phyloP scores from a whole-genome alignment of 2,888 invertebrate genomes.

The Meandrusa payeni region DNA sequence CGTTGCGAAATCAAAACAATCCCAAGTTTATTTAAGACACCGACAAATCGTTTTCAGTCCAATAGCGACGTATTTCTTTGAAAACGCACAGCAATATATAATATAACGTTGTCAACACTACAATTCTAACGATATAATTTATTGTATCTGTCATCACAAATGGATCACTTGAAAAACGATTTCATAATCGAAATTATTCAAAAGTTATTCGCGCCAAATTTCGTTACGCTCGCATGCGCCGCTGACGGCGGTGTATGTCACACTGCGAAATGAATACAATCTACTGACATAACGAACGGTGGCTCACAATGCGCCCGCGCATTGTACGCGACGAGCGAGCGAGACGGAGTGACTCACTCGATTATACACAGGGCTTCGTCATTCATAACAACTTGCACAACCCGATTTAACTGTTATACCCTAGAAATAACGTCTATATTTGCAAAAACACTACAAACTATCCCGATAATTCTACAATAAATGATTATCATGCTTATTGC shows the following conservation, averaged over 20 bases:
- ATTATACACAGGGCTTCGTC: slow-evolving; percentile 60
- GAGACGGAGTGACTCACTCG: slow-evolving; percentile 61
- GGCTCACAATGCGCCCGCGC: slow-evolving; percentile 66
- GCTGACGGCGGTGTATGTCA: slow-evolving; percentile 41
- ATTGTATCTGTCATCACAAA: slow-evolving; percentile 67
- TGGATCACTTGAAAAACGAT: slow-evolving; percentile 23
- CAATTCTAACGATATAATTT: slow-evolving; percentile 53
- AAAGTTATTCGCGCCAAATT: slow-evolving; percentile 43
- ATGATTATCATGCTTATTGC: slow-evolving; percentile 25
- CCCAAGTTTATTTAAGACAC: slow-evolving; percentile 36
- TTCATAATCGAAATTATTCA: slow-evolving; percentile 26
- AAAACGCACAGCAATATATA: slow-evolving; percentile 58
- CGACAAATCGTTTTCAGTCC: slow-evolving; percentile 43
- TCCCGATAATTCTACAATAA: slow-evolving; percentile 11
- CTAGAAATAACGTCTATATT: slow-evolving; percentile 40
- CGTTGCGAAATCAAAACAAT: slow-evolving; percentile 31
- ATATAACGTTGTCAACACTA: slow-evolving; percentile 60
- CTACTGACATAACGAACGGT: slow-evolving; percentile 46
- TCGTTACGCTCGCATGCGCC: slow-evolving; percentile 35
- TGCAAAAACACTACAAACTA: slow-evolving; percentile 30
- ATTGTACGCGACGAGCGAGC: slow-evolving; percentile 45
- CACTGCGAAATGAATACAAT: slow-evolving; percentile 45
- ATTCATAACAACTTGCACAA: slow-evolving; percentile 50
- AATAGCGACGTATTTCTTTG: slow-evolving; percentile 61
- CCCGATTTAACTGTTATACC: slow-evolving; percentile 40